Percentiles rank a stretch among this genome's conserved stretches.
Conservation (phyloP, 2,113 vertebrate species). For the Alexandromys fortis region DNA sequence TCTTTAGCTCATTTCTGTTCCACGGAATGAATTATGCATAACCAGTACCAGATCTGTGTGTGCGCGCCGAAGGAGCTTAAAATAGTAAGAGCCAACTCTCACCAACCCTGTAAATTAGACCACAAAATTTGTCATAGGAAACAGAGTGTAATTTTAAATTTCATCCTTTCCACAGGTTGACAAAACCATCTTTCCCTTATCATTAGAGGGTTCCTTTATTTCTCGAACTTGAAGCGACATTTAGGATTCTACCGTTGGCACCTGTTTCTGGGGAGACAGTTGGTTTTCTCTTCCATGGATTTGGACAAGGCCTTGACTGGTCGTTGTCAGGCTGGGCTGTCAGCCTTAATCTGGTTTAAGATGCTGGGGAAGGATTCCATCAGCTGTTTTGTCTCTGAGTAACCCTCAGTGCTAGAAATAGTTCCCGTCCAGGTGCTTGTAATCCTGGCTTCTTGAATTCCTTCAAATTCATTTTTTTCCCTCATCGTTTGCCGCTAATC, state of each 20-base stretch:
- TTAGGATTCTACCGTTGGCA: not conserved
- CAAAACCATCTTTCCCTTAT: not conserved
- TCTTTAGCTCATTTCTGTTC: slow-evolving; percentile 26
- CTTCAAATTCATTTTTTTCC: not conserved
- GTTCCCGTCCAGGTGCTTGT: not conserved
- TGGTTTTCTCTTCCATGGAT: not conserved
- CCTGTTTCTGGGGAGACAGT: not conserved
- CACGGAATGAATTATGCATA: slow-evolving; percentile 63
- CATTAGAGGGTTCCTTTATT: not conserved
- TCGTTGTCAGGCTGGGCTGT: not conserved
- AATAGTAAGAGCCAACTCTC: slow-evolving; percentile 46
- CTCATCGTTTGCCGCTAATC: not conserved
- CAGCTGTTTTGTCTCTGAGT: not conserved
- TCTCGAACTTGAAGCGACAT: not conserved
- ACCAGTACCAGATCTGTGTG: not conserved
- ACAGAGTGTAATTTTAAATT: not conserved
- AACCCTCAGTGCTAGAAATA: not conserved
- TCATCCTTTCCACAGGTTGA: not conserved
- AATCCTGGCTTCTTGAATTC: not conserved
- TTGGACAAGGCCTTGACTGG: not conserved
- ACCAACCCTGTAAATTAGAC: slow-evolving; percentile 50
- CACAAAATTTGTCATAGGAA: slow-evolving; percentile 30
- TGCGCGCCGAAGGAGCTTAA: slow-evolving; percentile 20
- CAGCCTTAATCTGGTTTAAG: not conserved
- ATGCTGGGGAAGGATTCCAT: not conserved